A percentile compares a stretch with the other conserved stretches of the same genome.
These are phyloP conservation scores for Steromphala cineraria DNA, from an alignment of 2,888 invertebrate genomes.

Conservation along the genomic window DNA sequence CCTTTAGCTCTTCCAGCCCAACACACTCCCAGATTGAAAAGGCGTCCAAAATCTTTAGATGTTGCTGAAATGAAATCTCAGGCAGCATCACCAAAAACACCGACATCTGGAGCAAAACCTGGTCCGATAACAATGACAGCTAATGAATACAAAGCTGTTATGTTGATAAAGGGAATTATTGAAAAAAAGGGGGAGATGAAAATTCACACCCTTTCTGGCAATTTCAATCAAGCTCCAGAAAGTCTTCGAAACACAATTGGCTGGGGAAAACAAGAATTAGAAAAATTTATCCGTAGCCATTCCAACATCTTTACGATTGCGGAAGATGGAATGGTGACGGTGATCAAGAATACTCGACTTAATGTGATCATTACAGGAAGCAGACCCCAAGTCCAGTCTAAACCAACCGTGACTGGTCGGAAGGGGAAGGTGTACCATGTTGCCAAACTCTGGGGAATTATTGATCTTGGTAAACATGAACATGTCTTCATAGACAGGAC, in stretches of 20 bases:
- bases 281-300: conserved; percentile 71
- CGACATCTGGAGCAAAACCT: conserved; percentile 53
- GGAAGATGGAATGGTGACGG: conserved; percentile 70
- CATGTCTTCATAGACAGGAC: conserved; percentile 76
- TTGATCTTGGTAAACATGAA: conserved; percentile 76
- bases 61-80: conserved; percentile 48
- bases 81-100: conserved; percentile 47
- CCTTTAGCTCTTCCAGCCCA: conserved; percentile 31
- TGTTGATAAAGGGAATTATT: conserved; percentile 74
- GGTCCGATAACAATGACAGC: conserved; percentile 75
- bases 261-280: conserved; percentile 72
- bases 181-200: conserved; percentile 72
- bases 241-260: conserved; percentile 73
- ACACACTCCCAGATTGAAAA: conserved; percentile 58
- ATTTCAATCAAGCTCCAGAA: conserved; percentile 72
- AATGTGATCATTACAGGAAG: conserved; percentile 75
- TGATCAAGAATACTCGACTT: conserved; percentile 71
- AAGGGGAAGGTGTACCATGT: conserved; percentile 75
- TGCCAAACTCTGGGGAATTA: conserved; percentile 75
- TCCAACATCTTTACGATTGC: conserved; percentile 70
- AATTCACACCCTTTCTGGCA: conserved; percentile 66
- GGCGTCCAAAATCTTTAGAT: conserved; percentile 64
- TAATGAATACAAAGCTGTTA: conserved; percentile 75
- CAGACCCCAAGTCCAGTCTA: conserved; percentile 61
- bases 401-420: conserved; percentile 65